Evolutionary conservation across 2,888 invertebrate genomes (phyloP), one percentile per base, ranked within the genome.

Genomic region (Trilocha varians): DNA sequence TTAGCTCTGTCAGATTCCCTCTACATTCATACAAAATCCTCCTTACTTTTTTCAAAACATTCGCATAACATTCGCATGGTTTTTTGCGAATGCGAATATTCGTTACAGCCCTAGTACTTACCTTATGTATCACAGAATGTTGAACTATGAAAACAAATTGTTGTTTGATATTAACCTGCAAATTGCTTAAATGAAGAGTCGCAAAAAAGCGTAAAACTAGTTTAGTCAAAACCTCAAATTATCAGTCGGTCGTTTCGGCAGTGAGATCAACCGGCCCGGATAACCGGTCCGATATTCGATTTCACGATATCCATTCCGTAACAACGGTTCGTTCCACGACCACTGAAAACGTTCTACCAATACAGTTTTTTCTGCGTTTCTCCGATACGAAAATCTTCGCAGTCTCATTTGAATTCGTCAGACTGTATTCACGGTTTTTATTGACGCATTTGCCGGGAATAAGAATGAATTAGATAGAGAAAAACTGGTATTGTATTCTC

Each of bases 291-390:
- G 38, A 48, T 50, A 53, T 57, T 54, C 61, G 70, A 74, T 74
- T 75, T 75, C 71, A 68, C 66, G 72, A 68, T 62, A 63, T 40
- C 53, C 52, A 68, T 73, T 77, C 72, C 60, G 59, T 66, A 73
- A 74, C 48, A 53, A 59, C 52, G 62, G 59, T 61, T 59, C 42
- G 53, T 50, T 56, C 52, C 40, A 56, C 52, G 53, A 52, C 45
- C 42, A 40, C 50, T 48, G 43, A 37, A 48, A 55, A 16, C 16
- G 32, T 38, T 38, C 25, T 11, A 11, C 32, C 32, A 25, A 25
- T 25, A 25, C 25, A 25, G 25, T 25, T 25, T 25, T 25, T 25
- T 25, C 25, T 25, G 25, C 25, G 25, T 25, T 25, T 11, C 25
- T 4, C 25, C 25, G 25, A 25, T 25, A 25, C 25, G 25, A 25